Base-by-base conservation (phyloP, 1,140 invertebrate species). In the Drosophila jambulina region DNA sequence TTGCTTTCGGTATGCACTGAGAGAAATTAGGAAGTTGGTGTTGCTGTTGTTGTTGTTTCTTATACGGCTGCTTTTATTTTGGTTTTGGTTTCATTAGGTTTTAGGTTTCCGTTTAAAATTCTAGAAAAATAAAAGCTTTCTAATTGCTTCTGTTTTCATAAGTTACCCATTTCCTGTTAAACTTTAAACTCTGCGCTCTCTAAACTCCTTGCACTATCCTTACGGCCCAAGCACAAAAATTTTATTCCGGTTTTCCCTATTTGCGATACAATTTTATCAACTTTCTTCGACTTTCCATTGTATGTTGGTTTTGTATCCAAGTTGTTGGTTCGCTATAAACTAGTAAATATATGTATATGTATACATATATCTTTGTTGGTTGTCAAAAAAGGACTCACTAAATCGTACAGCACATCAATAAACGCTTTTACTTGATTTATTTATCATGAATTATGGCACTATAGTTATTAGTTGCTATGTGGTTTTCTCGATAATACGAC, bases 41-140 rank as follows among this genome's bases (percentile, higher is more conserved):
- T 85, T 72, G 49, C 68, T 57, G 59, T 15, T 54, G 19, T 53
- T 53, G 49, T 15, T 64, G 21, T 60, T 49, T 59, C 23, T 36
- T 60, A 42, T 56, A 59, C 40, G 64, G 60, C 57, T 74, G 54
- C n/a, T 79, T 75, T 40, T 40, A 51, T 40, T 48, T 65, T 54
- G 72, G 56, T 48, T 60, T 67, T 61, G 61, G 45, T 61, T 21
- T 53, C 68, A 49, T n/a, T 61, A 60, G 17, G 57, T 75, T 34
- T 48, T 65, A 23, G 49, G 68, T 49, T 57, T 67, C 45, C 42
- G 69, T 40, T 86, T 86, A 87, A 87, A 87, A 87, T 88, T 74
- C 83, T 87, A 87, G 83, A 87, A 87, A 87, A 87, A 87, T 88
- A 87, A 87, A 87, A 88, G 80, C 83, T 88, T 83, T 87, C 77